A percentile compares a stretch with the other conserved stretches of the same genome.
These are phyloP conservation scores for Cheilosia soror DNA, from an alignment of 2,888 invertebrate genomes.

Conservation along the genomic window DNA sequence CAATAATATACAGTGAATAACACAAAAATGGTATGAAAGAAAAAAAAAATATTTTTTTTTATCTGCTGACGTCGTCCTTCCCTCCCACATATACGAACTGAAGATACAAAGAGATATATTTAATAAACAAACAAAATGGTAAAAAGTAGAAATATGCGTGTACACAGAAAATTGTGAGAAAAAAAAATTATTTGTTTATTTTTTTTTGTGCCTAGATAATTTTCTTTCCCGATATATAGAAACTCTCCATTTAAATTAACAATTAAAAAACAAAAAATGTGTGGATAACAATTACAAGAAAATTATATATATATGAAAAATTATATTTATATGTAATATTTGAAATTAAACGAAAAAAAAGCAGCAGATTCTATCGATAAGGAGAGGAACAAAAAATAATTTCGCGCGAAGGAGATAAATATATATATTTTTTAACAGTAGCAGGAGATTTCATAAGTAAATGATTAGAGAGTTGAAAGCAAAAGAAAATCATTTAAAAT, in stretches of 20 bases:
- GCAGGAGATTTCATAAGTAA: slow-evolving; percentile 32
- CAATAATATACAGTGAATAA: slow-evolving; percentile 80
- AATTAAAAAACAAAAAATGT: slow-evolving; percentile 34
- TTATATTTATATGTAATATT: slow-evolving; percentile 46
- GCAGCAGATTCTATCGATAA: slow-evolving; percentile 68
- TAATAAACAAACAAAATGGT: slow-evolving; percentile 51
- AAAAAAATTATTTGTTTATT: slow-evolving; percentile 43
- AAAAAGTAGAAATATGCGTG: slow-evolving; percentile 47
- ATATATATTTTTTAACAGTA: slow-evolving; percentile 66
- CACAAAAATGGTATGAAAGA: slow-evolving; percentile 75
- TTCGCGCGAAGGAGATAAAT: slow-evolving; percentile 36
- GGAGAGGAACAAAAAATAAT: slow-evolving; percentile 38
- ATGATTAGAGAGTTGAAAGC: slow-evolving; percentile 27
- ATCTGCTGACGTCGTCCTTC: slow-evolving; percentile 80
- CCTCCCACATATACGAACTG: slow-evolving; percentile 77
- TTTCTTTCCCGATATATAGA: slow-evolving; percentile 39
- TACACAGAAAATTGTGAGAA: slow-evolving; percentile 37
- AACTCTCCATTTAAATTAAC: slow-evolving; percentile 24
- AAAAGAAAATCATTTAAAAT: slow-evolving; percentile 35
- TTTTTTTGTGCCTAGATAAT: slow-evolving; percentile 47
- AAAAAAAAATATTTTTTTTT: slow-evolving; percentile 76
- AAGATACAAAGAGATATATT: slow-evolving; percentile 78
- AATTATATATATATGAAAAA: slow-evolving; percentile 57
- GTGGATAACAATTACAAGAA: slow-evolving; percentile 61
- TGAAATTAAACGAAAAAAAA: slow-evolving; percentile 55